phyloP scores from a whole-genome alignment of 2,797 vertebrate species.

The Hippocampus kuda region DNA sequence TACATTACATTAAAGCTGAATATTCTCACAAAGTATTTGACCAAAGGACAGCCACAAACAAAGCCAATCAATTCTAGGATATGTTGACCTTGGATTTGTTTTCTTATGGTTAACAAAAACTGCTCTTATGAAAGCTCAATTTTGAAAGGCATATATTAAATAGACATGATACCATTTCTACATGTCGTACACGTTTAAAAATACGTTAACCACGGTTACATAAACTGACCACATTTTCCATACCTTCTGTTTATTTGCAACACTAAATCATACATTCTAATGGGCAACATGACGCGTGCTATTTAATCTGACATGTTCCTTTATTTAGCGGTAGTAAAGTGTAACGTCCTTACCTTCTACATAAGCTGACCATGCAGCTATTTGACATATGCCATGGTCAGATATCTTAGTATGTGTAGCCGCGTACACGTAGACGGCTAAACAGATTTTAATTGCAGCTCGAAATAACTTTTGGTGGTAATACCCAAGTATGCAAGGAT shows the following conservation, averaged over 20 bases:
- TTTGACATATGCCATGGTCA: constrained; percentile 50
- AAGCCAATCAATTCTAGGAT: neutral
- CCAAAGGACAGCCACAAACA: neutral
- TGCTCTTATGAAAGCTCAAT: neutral
- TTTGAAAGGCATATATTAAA: neutral
- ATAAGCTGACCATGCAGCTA: constrained; percentile 38
- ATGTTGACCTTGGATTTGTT: neutral
- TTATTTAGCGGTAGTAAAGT: constrained; percentile 6
- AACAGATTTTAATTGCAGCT: constrained; percentile 67
- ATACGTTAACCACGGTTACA: neutral
- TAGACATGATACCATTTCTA: neutral
- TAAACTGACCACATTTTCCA: neutral
- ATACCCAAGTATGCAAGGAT: constrained; percentile 51
- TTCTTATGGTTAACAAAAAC: neutral
- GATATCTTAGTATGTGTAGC: constrained; percentile 45
- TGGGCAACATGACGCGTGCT: neutral
- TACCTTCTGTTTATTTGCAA: neutral
- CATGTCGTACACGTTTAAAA: neutral
- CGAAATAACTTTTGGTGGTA: constrained; percentile 56
- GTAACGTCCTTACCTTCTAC: neutral
- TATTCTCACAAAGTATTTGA: neutral
- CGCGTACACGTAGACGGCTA: constrained; percentile 54
- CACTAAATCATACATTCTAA: neutral
- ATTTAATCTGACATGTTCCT: constrained; percentile 4
- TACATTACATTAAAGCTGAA: too few species aligned